Percentiles rank a stretch among this genome's conserved stretches.
Evolutionary conservation across 2,888 invertebrate genomes (phyloP).

Genomic region (Tridacna crocea): DNA sequence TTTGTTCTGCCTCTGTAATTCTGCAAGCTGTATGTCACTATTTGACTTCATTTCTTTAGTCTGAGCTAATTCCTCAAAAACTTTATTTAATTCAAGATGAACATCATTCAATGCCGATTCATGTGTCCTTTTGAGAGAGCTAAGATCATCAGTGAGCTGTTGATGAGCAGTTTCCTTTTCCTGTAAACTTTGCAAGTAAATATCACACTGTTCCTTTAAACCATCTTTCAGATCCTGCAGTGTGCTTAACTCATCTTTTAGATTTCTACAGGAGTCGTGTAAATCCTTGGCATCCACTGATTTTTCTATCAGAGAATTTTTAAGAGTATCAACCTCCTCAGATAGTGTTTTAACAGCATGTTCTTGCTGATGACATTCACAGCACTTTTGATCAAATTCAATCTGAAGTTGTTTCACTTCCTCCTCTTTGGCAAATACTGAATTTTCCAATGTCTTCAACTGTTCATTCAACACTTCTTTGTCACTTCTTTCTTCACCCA

Average conservation of each 20-base stretch:
- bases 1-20: constrained; percentile 1
- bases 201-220: background rate
- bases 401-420: background rate
- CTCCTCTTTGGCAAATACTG: background rate
- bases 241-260: background rate
- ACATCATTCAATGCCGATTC: background rate
- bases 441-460: background rate
- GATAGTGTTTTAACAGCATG: background rate
- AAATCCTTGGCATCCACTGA: background rate
- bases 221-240: background rate
- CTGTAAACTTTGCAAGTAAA: constrained; percentile 29
- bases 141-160: background rate
- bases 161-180: constrained; percentile 30
- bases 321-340: background rate
- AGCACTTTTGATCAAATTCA: background rate
- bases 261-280: background rate
- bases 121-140: background rate
- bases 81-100: background rate
- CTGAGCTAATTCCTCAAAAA: background rate
- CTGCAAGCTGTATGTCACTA: background rate
- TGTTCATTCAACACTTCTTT: background rate
- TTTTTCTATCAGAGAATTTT: background rate
- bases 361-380: constrained; percentile 23
- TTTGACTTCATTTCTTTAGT: background rate
- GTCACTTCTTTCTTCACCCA: background rate